Percentiles rank a stretch among this genome's conserved stretches.
Evolutionary conservation across 2,888 invertebrate species (phyloP).

Genomic region (Stramonita haemastoma): DNA sequence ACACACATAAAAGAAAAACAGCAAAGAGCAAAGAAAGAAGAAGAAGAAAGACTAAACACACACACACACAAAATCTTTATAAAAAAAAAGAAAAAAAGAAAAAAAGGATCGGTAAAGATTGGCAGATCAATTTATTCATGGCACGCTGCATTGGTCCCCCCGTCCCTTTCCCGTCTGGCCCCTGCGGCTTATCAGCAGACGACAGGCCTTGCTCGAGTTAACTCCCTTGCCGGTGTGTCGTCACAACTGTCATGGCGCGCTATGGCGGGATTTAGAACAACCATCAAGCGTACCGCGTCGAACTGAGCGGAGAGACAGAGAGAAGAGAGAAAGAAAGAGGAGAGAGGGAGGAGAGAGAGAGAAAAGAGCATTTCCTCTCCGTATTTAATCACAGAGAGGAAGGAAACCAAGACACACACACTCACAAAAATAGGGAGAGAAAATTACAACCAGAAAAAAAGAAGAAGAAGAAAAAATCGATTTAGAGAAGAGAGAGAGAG

Average conservation of each 20-base stretch:
- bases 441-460: not conserved
- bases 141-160: conserved; percentile 26
- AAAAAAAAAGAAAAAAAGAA: not conserved
- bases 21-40: not conserved
- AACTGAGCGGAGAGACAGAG: not conserved
- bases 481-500: no score
- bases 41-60: not conserved
- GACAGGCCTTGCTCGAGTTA: conserved; percentile 36
- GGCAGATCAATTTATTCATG: conserved; percentile 35
- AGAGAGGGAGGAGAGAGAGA: not conserved
- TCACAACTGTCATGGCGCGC: conserved; percentile 36
- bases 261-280: not conserved
- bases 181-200: conserved; percentile 36
- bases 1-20: not conserved
- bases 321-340: no score
- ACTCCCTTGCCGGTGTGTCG: conserved; percentile 34
- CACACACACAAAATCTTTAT: not conserved
- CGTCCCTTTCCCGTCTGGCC: not conserved
- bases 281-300: not conserved
- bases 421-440: no score
- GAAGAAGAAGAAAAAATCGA: not conserved
- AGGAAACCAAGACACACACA: no score
- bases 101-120: not conserved
- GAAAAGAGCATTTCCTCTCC: not conserved
- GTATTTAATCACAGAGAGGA: not conserved